Base-by-base conservation (phyloP, 2,888 invertebrate genomes). In the Mesodorylaimus sp. region DNA sequence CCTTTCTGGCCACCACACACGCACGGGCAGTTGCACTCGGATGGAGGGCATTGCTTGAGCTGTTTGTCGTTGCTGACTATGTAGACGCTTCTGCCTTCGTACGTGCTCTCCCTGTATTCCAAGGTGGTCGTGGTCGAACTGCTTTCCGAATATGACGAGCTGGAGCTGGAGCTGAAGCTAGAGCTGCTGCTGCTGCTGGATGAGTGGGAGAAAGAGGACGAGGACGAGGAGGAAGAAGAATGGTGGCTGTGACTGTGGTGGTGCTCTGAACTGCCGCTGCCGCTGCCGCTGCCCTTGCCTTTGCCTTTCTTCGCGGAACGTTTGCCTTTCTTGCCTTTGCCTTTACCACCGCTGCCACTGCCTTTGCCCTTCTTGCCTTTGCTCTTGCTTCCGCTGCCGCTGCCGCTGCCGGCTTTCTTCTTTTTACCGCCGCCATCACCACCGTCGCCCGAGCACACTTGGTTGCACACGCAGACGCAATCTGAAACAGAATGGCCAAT, bases 21-120 rank as follows among this genome's bases (percentile, higher is more conserved):
- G 44, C 44, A 43, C 24, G 44, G 44, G 44, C 44, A 43, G 21
- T 26, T 7, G 27, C 44, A 43, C 44, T 26, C 27, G 44, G 13
- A 13, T 7, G 5, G 5, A 5, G 26, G 24, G 44, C 44, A 43
- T 26, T 26, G 7, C 7, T 26, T 24, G 44, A 26, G 21, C 10
- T 43, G 7, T 7, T 26, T 24, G 26, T 5, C 7, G 27, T 43
- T 43, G 25, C 7, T 24, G 27, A 43, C 27, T 25, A 43, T 26
- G 26, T 27, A 43, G 5, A 27, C 44, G 7, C 27, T 24, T 43
- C 27, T 43, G 44, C 44, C 44, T 10, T 43, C 10, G 27, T 26
- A 5, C 21, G 5, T 5, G 26, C 13, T 43, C 27, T 43, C 44
- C 19, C 7, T 7, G 26, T 5, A n/a, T 43, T 24, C 10, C 10